Evolutionary conservation across 2,888 invertebrate genomes (phyloP).

Genomic region (Brachypterus glaber): DNA sequence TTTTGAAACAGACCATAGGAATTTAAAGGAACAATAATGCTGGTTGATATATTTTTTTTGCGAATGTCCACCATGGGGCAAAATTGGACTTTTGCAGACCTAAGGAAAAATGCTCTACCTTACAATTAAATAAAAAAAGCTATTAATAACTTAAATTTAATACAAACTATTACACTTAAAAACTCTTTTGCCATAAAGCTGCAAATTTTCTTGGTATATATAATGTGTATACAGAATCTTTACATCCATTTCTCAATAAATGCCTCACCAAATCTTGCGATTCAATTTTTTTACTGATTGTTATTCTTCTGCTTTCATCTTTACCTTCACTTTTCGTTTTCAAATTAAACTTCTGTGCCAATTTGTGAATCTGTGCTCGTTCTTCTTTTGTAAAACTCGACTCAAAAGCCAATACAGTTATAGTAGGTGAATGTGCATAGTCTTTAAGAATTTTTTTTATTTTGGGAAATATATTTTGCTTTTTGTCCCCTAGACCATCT

Average conservation of each 20-base stretch:
- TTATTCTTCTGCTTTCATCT: constrained; percentile 26
- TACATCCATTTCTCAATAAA: constrained; percentile 22
- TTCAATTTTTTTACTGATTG: constrained; percentile 25
- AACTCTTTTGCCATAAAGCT: constrained; percentile 25
- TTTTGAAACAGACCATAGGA: too few species aligned
- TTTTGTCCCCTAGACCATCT: background rate
- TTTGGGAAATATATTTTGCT: constrained; percentile 8
- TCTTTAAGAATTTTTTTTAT: constrained; percentile 26
- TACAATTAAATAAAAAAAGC: too few species aligned
- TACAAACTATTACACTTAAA: too few species aligned
- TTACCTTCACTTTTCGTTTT: constrained; percentile 29
- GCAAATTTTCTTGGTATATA: constrained; percentile 25
- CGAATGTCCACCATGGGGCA: too few species aligned
- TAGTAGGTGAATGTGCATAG: constrained; percentile 25
- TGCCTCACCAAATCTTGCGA: constrained; percentile 25
- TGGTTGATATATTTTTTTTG: too few species aligned
- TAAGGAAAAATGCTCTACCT: too few species aligned
- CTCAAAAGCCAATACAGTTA: constrained; percentile 26
- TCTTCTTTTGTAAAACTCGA: constrained; percentile 28
- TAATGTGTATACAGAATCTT: constrained; percentile 25
- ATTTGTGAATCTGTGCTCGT: constrained; percentile 27
- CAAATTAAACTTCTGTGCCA: constrained; percentile 25
- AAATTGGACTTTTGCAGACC: too few species aligned
- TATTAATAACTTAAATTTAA: too few species aligned
- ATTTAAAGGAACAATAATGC: too few species aligned